Evolutionary conservation across 2,888 invertebrate species (phyloP).

Genomic region (Cerceris ruficornis): DNA sequence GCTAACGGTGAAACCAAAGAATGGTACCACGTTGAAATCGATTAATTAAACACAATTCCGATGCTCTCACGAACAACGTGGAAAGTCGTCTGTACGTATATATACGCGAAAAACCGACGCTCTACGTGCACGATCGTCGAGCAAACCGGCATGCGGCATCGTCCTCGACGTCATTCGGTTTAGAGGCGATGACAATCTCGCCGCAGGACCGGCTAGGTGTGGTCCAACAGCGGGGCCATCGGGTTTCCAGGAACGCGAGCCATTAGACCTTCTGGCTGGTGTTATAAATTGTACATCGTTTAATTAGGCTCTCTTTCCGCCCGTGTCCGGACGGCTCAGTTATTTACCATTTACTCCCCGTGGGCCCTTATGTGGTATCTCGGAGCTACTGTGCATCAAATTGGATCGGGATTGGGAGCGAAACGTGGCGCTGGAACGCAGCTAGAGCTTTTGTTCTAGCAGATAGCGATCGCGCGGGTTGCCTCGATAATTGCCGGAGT

Average conservation of each 20-base stretch:
- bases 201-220: slow-evolving; percentile 78
- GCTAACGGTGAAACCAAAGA: slow-evolving; percentile 16
- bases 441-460: background rate
- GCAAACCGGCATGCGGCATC: background rate
- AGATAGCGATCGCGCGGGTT: background rate
- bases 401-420: slow-evolving; percentile 70
- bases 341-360: slow-evolving; percentile 75
- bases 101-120: no score
- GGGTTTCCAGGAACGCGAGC: slow-evolving; percentile 81
- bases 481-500: no score
- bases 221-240: slow-evolving; percentile 78
- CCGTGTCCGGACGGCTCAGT: slow-evolving; percentile 65
- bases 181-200: slow-evolving; percentile 78
- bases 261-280: slow-evolving; percentile 81
- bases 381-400: slow-evolving; percentile 77
- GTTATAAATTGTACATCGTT: slow-evolving; percentile 82
- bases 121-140: no score
- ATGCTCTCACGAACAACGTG: no score
- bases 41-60: no score
- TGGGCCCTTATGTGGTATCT: slow-evolving; percentile 64
- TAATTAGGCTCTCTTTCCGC: slow-evolving; percentile 79
- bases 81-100: no score
- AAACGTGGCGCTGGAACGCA: background rate
- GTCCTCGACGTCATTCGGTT: slow-evolving; percentile 60
- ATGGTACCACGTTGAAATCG: slow-evolving; percentile 24